Evolutionary conservation across 2,113 vertebrate genomes (phyloP).

Genomic region (Zosterops hypoxanthus): DNA sequence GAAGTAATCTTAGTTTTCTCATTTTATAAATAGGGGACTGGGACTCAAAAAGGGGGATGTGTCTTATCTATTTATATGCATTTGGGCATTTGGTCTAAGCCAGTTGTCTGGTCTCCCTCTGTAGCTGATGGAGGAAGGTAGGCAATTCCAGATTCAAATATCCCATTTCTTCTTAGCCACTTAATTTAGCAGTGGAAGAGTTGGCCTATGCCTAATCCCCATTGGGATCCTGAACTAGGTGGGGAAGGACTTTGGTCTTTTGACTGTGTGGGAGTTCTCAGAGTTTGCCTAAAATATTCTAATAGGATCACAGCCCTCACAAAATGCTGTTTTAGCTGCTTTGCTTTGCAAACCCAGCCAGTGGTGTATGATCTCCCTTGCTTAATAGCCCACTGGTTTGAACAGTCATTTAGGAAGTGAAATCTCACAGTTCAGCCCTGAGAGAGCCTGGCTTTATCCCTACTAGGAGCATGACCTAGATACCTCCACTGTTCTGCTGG

Average conservation of each 20-base stretch:
- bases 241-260: constrained; percentile 6
- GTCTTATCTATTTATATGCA: not conserved
- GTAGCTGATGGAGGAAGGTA: not conserved
- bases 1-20: constrained; percentile 6
- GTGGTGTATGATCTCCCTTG: not conserved
- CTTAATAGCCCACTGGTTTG: constrained; percentile 26
- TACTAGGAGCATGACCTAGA: constrained; percentile 45
- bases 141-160: constrained; percentile 20
- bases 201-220: not conserved
- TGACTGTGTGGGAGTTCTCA: not conserved
- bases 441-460: constrained; percentile 31
- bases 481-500: not conserved
- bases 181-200: not conserved
- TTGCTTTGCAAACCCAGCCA: constrained; percentile 46
- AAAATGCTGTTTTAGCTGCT: constrained; percentile 15
- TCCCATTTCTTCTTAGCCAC: not conserved
- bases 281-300: constrained; percentile 37
- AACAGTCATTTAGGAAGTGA: constrained; percentile 58
- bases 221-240: not conserved
- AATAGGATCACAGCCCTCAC: constrained; percentile 7
- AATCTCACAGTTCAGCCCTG: constrained; percentile 12
- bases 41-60: not conserved
- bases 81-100: not conserved
- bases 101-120: not conserved
- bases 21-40: not conserved